Percentiles rank a stretch among this genome's conserved stretches.
Evolutionary conservation across 2,797 vertebrate species (phyloP).

Genomic region (Danio choprae): DNA sequence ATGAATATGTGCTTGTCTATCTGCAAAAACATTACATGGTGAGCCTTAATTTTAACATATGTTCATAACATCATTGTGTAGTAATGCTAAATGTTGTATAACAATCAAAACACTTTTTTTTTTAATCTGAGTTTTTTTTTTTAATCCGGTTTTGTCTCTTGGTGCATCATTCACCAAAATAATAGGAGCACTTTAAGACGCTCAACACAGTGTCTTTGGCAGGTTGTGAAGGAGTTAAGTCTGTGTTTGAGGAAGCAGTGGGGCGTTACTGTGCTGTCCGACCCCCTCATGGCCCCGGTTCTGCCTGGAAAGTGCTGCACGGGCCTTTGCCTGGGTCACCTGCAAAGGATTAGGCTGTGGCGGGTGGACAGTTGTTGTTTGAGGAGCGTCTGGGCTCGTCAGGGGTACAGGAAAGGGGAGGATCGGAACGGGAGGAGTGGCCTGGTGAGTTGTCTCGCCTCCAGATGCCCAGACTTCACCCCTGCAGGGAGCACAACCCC

Average conservation of each 20-base stretch:
- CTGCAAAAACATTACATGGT: no score
- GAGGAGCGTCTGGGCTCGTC: constrained; percentile 74
- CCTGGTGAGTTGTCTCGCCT: constrained; percentile 42
- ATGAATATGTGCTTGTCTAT: no score
- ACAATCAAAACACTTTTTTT: no score
- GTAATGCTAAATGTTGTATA: no score
- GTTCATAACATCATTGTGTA: no score
- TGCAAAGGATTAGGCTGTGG: constrained; percentile 72
- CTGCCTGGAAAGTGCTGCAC: constrained; percentile 58
- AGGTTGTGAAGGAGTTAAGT: constrained; percentile 48
- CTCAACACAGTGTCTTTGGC: constrained; percentile 12
- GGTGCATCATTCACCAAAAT: no score
- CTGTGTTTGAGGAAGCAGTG: constrained; percentile 38
- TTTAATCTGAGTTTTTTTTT: no score
- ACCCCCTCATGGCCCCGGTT: constrained; percentile 60
- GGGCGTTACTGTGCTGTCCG: constrained; percentile 41
- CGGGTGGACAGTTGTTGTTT: constrained; percentile 81
- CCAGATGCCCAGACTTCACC: constrained; percentile 53
- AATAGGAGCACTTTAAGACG: background rate
- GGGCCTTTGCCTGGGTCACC: constrained; percentile 73
- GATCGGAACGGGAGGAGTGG: background rate
- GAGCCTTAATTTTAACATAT: no score
- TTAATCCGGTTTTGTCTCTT: no score
- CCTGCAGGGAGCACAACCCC: constrained; percentile 23
- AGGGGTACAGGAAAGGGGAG: constrained; percentile 39